A percentile compares a stretch with the other conserved stretches of the same genome.
These are phyloP conservation scores for Lota lota DNA, from an alignment of 2,113 vertebrate genomes.

Conservation along the genomic window DNA sequence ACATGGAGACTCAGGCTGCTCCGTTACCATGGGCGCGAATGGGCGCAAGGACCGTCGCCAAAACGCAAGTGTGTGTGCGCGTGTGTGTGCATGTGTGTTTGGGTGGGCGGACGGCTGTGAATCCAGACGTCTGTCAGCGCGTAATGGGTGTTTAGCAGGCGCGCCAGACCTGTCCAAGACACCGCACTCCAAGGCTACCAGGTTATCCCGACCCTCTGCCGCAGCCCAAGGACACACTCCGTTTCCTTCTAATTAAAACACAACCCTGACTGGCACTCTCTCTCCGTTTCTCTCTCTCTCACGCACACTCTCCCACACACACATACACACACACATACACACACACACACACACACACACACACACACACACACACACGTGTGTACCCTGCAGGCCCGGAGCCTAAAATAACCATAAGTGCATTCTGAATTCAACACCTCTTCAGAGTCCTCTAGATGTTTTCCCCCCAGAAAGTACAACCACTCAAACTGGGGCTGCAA, in stretches of 20 bases:
- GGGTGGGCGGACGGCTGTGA: conserved; percentile 37
- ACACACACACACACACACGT: conserved; percentile 5
- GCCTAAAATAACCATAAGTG: conserved; percentile 72
- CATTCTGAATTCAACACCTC: conserved; percentile 65
- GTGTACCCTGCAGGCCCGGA: conserved; percentile 52
- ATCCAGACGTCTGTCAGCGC: conserved; percentile 34
- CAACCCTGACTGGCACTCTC: conserved; percentile 47
- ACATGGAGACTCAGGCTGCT: conserved; percentile 47
- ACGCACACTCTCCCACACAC: conserved; percentile 8
- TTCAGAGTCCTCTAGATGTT: conserved; percentile 61
- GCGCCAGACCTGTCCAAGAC: conserved; percentile 63
- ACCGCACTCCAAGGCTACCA: conserved; percentile 50
- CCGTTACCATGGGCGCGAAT: conserved; percentile 50
- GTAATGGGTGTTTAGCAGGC: conserved; percentile 70
- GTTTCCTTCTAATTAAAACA: conserved; percentile 75
- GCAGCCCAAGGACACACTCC: conserved; percentile 71
- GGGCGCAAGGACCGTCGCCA: conserved; percentile 53
- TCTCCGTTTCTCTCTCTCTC: no score
- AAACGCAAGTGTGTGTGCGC: conserved; percentile 17
- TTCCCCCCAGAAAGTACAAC: conserved; percentile 48
- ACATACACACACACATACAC: conserved; percentile 25
- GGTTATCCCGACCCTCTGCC: conserved; percentile 66
- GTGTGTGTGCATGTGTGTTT: conserved; percentile 7
- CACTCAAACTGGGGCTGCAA: conserved; percentile 9
- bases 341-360: conserved; percentile 1